phyloP scores from a whole-genome alignment of 2,113 vertebrate species.

The Catagonus wagneri region DNA sequence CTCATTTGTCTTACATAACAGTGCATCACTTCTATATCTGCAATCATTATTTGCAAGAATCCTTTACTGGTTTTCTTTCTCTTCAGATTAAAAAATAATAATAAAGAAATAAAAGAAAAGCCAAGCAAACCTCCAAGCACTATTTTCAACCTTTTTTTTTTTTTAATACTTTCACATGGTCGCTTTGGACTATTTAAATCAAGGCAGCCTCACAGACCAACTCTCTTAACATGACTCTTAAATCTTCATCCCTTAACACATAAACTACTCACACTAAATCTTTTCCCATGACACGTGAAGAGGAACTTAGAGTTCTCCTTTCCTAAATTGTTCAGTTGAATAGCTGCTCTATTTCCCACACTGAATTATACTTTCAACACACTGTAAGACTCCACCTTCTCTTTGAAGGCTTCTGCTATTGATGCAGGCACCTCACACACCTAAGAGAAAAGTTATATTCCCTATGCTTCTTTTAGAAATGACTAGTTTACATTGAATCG shows the following conservation, averaged over 20 bases:
- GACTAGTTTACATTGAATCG: no score
- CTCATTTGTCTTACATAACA: background rate
- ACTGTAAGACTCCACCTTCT: background rate
- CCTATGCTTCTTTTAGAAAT: no score
- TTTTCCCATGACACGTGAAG: background rate
- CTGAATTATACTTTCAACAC: background rate
- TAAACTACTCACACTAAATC: constrained; percentile 18
- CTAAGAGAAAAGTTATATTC: no score
- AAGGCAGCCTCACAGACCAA: background rate
- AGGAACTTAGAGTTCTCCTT: background rate
- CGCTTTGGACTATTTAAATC: constrained; percentile 35
- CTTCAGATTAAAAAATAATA: background rate
- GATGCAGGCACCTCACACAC: no score
- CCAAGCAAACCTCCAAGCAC: background rate
- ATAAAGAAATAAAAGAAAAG: background rate
- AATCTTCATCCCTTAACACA: background rate
- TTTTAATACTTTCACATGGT: background rate
- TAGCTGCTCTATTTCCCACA: background rate
- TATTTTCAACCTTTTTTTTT: background rate
- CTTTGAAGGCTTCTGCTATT: background rate
- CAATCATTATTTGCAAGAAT: background rate
- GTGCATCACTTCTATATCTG: background rate
- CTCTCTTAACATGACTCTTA: background rate
- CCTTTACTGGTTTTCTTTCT: background rate
- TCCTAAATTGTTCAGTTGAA: background rate